Evolutionary conservation across 2,888 invertebrate genomes (phyloP).

Genomic region (Drosophila suboccidentalis): DNA sequence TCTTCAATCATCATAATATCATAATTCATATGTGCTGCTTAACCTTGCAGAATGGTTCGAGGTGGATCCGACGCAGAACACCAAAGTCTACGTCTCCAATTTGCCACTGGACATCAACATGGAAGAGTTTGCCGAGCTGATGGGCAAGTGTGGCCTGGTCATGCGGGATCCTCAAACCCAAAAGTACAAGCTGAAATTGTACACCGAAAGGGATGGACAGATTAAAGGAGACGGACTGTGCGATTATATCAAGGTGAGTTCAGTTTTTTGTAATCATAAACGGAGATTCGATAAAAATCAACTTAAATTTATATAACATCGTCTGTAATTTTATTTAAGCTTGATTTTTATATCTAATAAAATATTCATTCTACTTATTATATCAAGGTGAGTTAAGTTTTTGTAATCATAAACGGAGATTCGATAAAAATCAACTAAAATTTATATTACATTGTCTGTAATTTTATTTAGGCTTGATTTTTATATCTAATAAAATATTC

Average conservation of each 20-base stretch:
- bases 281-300: too few species aligned
- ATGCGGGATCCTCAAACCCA: slow-evolving; percentile 93
- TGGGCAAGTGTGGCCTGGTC: slow-evolving; percentile 98
- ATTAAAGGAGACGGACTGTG: slow-evolving; percentile 98
- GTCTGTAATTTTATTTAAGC: too few species aligned
- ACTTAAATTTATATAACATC: too few species aligned
- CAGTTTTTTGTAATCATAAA: background rate
- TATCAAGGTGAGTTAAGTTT: slow-evolving; percentile 90
- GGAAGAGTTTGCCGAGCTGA: slow-evolving; percentile 95
- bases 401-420: background rate
- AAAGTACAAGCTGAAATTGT: slow-evolving; percentile 96
- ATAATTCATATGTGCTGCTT: background rate
- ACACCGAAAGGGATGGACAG: slow-evolving; percentile 92
- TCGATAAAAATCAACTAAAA: too few species aligned
- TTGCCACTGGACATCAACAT: slow-evolving; percentile 95
- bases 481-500: too few species aligned
- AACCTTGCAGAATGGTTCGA: slow-evolving; percentile 94
- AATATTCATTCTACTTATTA: too few species aligned
- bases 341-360: too few species aligned
- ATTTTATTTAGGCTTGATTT: too few species aligned
- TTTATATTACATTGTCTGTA: too few species aligned
- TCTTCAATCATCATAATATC: too few species aligned
- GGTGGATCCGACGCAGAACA: slow-evolving; percentile 93
- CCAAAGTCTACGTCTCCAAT: slow-evolving; percentile 98
- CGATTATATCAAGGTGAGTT: slow-evolving; percentile 95